Evolutionary conservation across 2,888 invertebrate genomes (phyloP).

Genomic region (Tetheella fluctuosa): DNA sequence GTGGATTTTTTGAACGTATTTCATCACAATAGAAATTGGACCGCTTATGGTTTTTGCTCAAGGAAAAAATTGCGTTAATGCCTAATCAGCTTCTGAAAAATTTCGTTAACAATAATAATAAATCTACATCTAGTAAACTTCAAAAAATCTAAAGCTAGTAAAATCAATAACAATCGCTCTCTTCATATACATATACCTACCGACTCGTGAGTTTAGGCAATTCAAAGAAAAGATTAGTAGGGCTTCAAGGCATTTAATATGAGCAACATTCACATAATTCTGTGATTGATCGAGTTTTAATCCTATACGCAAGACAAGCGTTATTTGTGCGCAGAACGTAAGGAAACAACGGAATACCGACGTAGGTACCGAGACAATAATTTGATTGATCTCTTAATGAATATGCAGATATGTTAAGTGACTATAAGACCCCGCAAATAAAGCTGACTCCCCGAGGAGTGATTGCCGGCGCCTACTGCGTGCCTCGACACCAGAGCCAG

Average conservation of each 20-base stretch:
- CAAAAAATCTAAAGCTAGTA: too few relatives aligned
- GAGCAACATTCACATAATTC: background rate
- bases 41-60: background rate
- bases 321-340: conserved; percentile 36
- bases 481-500: conserved; percentile 59
- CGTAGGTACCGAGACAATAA: conserved; percentile 51
- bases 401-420: conserved; percentile 81
- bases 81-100: too few relatives aligned
- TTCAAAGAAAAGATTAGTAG: background rate
- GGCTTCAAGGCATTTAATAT: background rate
- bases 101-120: too few relatives aligned
- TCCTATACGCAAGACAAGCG: conserved; percentile 19
- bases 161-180: too few relatives aligned
- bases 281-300: conserved; percentile 14
- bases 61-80: too few relatives aligned
- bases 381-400: conserved; percentile 82
- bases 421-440: conserved; percentile 77
- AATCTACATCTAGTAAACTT: background rate
- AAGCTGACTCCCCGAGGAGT: conserved; percentile 71
- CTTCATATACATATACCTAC: too few relatives aligned
- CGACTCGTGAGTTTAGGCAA: background rate
- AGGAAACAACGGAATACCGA: conserved; percentile 7
- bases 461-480: conserved; percentile 73
- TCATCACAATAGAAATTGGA: conserved; percentile 6
- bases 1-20: conserved; percentile 60